Base-by-base conservation (phyloP, 2,797 vertebrate genomes). In the Gymnothorax reevesii region DNA sequence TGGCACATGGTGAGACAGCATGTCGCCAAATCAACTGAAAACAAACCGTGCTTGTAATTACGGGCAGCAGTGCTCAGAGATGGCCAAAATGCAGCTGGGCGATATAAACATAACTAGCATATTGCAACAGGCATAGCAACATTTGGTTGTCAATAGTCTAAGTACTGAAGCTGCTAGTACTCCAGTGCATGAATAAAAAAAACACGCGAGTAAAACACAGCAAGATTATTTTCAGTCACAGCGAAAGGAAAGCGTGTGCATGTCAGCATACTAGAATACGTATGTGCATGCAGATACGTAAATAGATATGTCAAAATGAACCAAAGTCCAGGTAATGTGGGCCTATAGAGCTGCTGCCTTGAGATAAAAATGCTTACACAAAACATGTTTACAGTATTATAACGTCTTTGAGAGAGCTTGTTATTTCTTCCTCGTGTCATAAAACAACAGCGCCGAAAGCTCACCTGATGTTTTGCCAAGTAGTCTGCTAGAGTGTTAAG, bases 401-500 rank as follows among this genome's bases (percentile, higher is more conserved):
- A 77, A 77, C 52, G 7, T 6, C 15, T 77, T 77, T 77, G 17
- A 73, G 73, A 77, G 73, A 42, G 42, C 73, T 77, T 49, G 73
- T 77, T 52, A 52, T 20, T 77, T 77, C 73, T 49, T 22, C 52
- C 73, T 52, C 12, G 20, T 52, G 49, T 17, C 13, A 82, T 57
- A 82, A 62, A 12, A 22, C 62, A 62, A 12, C 42, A 60, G n/a
- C 22, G 57, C 27, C 55, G 60, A 25, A 60, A 62, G 57, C 89
- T 96, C 97, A 99, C 98, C 98, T 99, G 97, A 89, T 97, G 97
- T 96, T 99, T 99, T 87, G 92, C 94, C 92, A 99, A 95, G 94
- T 99, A 98, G 95, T 99, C 98, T 92, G 98, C 97, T 91, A 99
- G 94, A 7, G 98, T 99, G 89, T 99, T 99, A 84, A 99, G 95